Base-by-base conservation (phyloP, 2,797 vertebrate genomes). In the Toxotes lorentzi region DNA sequence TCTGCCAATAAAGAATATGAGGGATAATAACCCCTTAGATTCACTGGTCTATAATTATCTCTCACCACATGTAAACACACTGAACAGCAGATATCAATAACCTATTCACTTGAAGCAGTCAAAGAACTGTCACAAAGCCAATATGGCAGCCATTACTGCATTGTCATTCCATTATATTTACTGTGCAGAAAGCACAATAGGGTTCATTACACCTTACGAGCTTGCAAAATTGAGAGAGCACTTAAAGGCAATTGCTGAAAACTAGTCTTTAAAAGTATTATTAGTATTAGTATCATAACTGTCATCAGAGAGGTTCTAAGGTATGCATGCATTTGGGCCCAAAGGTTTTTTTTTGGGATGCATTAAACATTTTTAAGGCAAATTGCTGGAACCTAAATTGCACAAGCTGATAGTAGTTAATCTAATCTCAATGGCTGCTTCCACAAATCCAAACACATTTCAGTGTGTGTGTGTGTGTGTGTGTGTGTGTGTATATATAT, bases 11-110 rank as follows among this genome's bases (percentile, higher is more conserved):
- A 32, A 32, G 7, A 58, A 45, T 12, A 59, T 8, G 54, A 30
- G 9, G 27, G 19, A 11, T 38, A 40, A 45, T 17, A 53, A 56
- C 1, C 41, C 5, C 16, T 69, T 50, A 34, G 35, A 23, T 47
- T 5, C 1, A 11, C 51, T 23, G 11, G 23, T 65, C 30, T 23
- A 60, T 35, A 57, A 65, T 43, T 14, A 66, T 43, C 40, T 61
- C 34, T 6, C 53, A 2, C 2, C 14, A 32, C 40, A 66, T 56
- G 34, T 66, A 50, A 73, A 77, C 34, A 34, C 35, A 74, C 32
- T 41, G 0, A 59, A 23, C 5, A 70, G 23, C n/a, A 56, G 10
- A 34, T 23, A 58, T 58, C 2, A 64, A 70, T 70, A 66, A 32
- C n/a, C 27, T 32, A 48, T 23, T 69, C 34, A 50, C 51, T 41